Evolutionary conservation across 2,113 vertebrate genomes (phyloP).

Genomic region (Elephas maximus): DNA sequence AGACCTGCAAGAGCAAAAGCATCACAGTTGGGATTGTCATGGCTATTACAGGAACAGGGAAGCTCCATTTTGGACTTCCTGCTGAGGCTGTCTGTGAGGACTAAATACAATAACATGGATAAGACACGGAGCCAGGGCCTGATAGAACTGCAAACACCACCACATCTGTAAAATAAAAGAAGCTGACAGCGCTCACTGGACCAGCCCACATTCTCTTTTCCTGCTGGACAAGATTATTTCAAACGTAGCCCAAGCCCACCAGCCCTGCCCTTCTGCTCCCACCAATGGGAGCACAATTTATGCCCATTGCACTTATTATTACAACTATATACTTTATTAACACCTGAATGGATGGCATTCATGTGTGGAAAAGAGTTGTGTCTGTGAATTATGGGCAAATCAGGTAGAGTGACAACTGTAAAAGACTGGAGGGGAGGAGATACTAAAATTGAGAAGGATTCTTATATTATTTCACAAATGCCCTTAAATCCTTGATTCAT

Average conservation of each 20-base stretch:
- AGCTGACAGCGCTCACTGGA: background rate
- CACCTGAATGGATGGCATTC: background rate
- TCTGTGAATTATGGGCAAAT: background rate
- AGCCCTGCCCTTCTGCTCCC: no score
- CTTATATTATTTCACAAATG: background rate
- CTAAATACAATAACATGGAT: background rate
- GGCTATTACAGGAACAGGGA: background rate
- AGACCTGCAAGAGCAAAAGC: background rate
- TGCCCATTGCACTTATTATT: no score
- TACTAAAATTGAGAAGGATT: background rate
- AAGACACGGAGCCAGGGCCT: background rate
- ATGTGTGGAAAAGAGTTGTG: background rate
- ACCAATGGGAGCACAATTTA: no score
- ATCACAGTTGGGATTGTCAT: background rate
- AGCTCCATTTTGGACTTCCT: background rate
- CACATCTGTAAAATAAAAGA: background rate
- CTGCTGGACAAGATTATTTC: no score
- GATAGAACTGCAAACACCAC: background rate
- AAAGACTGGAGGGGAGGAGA: background rate
- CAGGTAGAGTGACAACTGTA: background rate
- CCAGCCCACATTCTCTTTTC: no score
- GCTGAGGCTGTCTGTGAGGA: background rate
- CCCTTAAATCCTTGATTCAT: background rate
- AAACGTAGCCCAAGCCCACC: no score
- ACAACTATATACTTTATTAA: background rate